phyloP scores from a whole-genome alignment of 2,888 invertebrate genomes.

The Troilus luridus region DNA sequence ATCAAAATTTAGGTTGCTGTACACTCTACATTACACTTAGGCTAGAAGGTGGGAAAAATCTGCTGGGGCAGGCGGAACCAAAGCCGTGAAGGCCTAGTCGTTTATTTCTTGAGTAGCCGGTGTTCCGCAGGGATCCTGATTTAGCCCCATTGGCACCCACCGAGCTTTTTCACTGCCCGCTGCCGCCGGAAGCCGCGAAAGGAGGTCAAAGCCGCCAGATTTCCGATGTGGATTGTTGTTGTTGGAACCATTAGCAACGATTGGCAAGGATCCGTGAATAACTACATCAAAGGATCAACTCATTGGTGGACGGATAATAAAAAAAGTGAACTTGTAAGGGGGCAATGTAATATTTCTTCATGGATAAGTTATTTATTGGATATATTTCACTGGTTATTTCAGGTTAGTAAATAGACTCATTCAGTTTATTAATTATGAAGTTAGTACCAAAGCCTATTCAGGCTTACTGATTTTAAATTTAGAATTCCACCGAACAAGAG shows the following conservation, averaged over 20 bases:
- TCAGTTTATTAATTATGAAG: no score
- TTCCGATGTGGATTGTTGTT: not conserved
- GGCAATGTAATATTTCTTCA: not conserved
- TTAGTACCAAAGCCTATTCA: no score
- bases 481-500: no score
- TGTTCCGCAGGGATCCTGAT: conserved; percentile 31
- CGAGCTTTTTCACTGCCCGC: not conserved
- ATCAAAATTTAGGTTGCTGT: no score
- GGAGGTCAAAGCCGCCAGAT: conserved; percentile 21
- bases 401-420: not conserved
- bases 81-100: conserved; percentile 33
- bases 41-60: not conserved
- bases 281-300: not conserved
- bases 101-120: conserved; percentile 22
- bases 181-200: conserved; percentile 6
- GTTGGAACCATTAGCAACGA: not conserved
- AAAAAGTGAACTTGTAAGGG: not conserved
- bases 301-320: not conserved
- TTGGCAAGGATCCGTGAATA: not conserved
- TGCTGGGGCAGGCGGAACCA: conserved; percentile 21
- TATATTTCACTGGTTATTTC: not conserved
- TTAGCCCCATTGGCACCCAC: not conserved
- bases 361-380: no score
- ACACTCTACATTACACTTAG: not conserved
- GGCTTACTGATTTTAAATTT: no score